phyloP scores from a whole-genome alignment of 2,797 vertebrate genomes.

The Scomberomorus guttatus region DNA sequence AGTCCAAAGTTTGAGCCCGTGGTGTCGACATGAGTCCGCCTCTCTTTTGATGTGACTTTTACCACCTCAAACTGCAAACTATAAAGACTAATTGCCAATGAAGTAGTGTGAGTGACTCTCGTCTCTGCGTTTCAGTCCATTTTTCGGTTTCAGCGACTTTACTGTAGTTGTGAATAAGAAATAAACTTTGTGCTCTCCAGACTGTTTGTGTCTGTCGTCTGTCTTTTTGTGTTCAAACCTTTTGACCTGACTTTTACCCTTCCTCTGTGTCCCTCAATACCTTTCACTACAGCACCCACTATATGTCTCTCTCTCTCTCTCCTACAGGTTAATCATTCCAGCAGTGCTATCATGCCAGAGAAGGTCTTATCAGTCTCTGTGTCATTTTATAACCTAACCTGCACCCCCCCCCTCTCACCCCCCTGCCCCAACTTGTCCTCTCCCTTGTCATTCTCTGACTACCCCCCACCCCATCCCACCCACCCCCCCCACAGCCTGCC shows the following conservation, averaged over 20 bases:
- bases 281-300: slow-evolving; percentile 24
- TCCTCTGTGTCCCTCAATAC: slow-evolving; percentile 26
- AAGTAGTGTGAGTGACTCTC: background rate
- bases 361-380: slow-evolving; percentile 94
- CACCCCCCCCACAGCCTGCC: slow-evolving; percentile 73
- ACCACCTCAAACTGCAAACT: slow-evolving; percentile 80
- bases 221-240: slow-evolving; percentile 19
- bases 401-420: slow-evolving; percentile 69
- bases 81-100: slow-evolving; percentile 10
- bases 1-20: slow-evolving; percentile 80
- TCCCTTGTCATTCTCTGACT: slow-evolving; percentile 85
- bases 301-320: slow-evolving; percentile 1
- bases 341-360: slow-evolving; percentile 90
- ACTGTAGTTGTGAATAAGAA: slow-evolving; percentile 1
- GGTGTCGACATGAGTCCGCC: slow-evolving; percentile 71
- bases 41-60: slow-evolving; percentile 86
- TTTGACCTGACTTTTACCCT: slow-evolving; percentile 29
- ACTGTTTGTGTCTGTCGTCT: background rate
- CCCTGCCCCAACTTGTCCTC: slow-evolving; percentile 35
- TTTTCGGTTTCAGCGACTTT: background rate
- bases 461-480: slow-evolving; percentile 51
- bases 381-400: slow-evolving; percentile 97
- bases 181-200: background rate
- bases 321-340: slow-evolving; percentile 95
- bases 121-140: background rate